phyloP scores from a whole-genome alignment of 1,140 invertebrate species.

The Drosophila malerkotliana region DNA sequence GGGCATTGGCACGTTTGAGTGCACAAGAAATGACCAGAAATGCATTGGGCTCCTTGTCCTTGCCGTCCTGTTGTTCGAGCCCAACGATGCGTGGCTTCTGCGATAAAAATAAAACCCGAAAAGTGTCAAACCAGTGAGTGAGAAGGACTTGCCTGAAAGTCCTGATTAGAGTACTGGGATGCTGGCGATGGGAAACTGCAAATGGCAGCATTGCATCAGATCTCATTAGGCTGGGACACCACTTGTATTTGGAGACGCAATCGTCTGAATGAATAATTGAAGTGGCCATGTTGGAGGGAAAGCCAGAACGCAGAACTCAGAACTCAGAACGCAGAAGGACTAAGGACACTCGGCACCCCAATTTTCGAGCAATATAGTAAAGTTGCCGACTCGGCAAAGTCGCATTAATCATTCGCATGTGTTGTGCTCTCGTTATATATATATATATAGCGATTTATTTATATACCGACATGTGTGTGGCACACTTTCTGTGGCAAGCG shows the following conservation, averaged over 20 bases:
- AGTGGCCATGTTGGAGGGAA: constrained; percentile 12
- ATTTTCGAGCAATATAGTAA: constrained; percentile 59
- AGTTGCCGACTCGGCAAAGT: constrained; percentile 64
- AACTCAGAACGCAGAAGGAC: background rate
- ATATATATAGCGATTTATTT: constrained; percentile 6
- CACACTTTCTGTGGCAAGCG: constrained; percentile 53
- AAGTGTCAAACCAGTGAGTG: constrained; percentile 47
- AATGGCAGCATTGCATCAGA: constrained; percentile 14
- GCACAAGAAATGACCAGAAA: constrained; percentile 44
- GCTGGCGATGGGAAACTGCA: background rate
- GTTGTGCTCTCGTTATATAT: background rate
- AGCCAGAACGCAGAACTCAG: no score
- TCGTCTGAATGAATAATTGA: constrained; percentile 45
- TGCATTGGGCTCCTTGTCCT: constrained; percentile 8
- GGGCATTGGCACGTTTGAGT: constrained; percentile 60
- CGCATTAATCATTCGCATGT: constrained; percentile 75
- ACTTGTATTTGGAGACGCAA: constrained; percentile 42
- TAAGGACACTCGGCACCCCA: background rate
- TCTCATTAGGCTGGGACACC: constrained; percentile 38
- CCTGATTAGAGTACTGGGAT: constrained; percentile 17
- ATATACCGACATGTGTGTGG: constrained; percentile 11
- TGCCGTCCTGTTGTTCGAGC: constrained; percentile 43
- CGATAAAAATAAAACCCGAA: constrained; percentile 72
- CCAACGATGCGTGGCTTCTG: constrained; percentile 72
- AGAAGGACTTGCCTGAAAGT: constrained; percentile 4